phyloP scores from a whole-genome alignment of 1,140 invertebrate genomes.

The Tetragnatha versicolor region DNA sequence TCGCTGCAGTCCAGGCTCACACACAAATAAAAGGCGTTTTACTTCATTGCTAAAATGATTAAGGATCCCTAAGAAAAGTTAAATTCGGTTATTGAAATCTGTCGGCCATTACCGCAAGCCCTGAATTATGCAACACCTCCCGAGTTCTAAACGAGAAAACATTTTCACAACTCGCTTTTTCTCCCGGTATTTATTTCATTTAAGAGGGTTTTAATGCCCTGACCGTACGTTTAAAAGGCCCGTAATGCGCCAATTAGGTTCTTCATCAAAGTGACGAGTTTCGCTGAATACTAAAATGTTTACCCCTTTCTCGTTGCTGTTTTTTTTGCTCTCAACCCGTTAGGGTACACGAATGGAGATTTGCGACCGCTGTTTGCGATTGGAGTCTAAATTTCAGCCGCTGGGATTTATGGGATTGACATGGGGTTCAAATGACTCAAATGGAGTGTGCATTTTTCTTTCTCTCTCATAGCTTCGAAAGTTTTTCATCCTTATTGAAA shows the following conservation, averaged over 20 bases:
- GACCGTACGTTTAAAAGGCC: constrained; percentile 32
- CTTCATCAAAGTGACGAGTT: constrained; percentile 34
- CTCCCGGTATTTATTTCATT: constrained; percentile 41
- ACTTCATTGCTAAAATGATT: constrained; percentile 55
- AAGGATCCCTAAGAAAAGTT: constrained; percentile 54
- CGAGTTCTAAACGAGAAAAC: constrained; percentile 35
- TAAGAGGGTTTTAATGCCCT: constrained; percentile 39
- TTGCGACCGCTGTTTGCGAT: no score
- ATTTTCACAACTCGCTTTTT: constrained; percentile 48
- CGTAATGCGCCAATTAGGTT: constrained; percentile 37
- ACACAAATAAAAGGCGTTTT: constrained; percentile 52
- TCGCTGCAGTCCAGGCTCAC: constrained; percentile 1
- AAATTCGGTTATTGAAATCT: constrained; percentile 56
- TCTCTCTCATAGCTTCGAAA: no score
- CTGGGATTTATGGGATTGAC: no score
- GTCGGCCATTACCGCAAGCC: constrained; percentile 44
- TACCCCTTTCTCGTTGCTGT: constrained; percentile 1
- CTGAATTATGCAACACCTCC: constrained; percentile 47
- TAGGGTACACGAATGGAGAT: background rate
- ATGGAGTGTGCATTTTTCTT: no score
- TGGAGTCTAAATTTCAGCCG: no score
- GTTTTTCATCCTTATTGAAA: no score
- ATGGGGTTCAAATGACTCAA: no score
- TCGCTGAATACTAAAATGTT: constrained; percentile 32
- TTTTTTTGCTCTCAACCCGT: background rate